Evolutionary conservation across 2,888 invertebrate species (phyloP).

Genomic region (Hydrotaea cyrtoneurina): DNA sequence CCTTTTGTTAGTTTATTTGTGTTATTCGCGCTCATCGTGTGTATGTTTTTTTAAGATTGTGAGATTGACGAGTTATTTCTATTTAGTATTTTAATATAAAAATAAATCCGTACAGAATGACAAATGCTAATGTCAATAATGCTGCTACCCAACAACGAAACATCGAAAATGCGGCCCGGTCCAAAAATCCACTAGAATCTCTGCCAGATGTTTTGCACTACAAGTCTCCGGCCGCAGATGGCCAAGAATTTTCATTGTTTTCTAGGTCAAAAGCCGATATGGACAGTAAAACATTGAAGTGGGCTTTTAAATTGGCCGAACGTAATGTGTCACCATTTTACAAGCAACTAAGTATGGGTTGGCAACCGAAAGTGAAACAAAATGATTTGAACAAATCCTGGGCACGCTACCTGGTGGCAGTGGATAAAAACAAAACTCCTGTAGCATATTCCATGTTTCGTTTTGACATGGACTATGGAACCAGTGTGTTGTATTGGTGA

Average conservation of each 20-base stretch:
- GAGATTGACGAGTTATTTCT: background rate
- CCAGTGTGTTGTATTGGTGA: slow-evolving; percentile 88
- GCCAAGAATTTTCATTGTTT: slow-evolving; percentile 73
- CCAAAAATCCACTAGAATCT: slow-evolving; percentile 77
- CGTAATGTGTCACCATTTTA: slow-evolving; percentile 78
- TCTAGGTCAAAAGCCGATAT: slow-evolving; percentile 77
- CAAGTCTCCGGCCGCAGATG: slow-evolving; percentile 65
- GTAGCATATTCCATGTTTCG: slow-evolving; percentile 89
- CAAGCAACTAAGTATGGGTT: slow-evolving; percentile 82
- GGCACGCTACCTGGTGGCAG: slow-evolving; percentile 85
- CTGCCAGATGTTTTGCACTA: slow-evolving; percentile 73
- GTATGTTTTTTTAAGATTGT: background rate
- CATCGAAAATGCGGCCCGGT: slow-evolving; percentile 77
- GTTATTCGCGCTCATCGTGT: background rate
- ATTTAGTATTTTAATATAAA: background rate
- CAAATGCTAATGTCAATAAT: slow-evolving; percentile 71
- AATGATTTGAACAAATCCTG: slow-evolving; percentile 85
- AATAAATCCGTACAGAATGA: slow-evolving; percentile 70
- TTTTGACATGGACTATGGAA: slow-evolving; percentile 87
- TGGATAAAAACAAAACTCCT: slow-evolving; percentile 80
- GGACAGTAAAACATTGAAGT: slow-evolving; percentile 77
- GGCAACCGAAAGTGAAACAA: slow-evolving; percentile 85
- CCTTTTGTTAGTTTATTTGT: slow-evolving; percentile 42
- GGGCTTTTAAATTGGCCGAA: slow-evolving; percentile 80
- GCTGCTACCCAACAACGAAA: slow-evolving; percentile 76